Conservation (phyloP, 2,113 vertebrate species). For the Neodon shergylaensis region DNA sequence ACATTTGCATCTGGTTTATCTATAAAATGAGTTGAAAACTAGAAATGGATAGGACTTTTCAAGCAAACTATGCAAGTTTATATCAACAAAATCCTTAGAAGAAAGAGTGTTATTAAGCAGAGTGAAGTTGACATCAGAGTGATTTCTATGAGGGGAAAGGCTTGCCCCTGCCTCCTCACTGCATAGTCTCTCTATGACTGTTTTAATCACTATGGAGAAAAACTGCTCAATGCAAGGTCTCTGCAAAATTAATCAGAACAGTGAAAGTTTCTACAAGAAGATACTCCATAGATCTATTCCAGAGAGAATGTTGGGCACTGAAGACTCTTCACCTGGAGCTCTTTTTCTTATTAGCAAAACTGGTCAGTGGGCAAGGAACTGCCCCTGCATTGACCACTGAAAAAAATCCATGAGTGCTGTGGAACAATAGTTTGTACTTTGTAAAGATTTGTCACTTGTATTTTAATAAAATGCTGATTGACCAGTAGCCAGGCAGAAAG, state of each 20-base stretch:
- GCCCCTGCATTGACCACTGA: too few species aligned
- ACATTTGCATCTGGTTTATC: neutral
- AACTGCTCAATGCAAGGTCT: neutral
- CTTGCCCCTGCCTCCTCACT: too few species aligned
- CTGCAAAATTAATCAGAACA: neutral
- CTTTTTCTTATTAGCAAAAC: too few species aligned
- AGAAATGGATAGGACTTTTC: rapidly evolving
- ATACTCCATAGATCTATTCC: neutral
- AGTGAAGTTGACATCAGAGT: rapidly evolving
- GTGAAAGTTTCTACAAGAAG: neutral
- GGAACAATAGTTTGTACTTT: too few species aligned
- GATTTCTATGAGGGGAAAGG: rapidly evolving
- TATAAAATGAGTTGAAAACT: neutral
- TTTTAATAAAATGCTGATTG: too few species aligned
- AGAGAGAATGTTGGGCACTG: too few species aligned
- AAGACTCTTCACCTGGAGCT: too few species aligned
- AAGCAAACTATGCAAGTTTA: rapidly evolving
- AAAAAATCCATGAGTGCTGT: too few species aligned
- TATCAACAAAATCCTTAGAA: neutral
- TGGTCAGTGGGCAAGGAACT: too few species aligned
- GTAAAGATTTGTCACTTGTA: too few species aligned
- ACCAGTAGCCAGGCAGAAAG: too few species aligned
- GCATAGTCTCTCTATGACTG: rapidly evolving
- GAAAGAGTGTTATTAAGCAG: rapidly evolving
- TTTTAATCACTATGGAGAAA: neutral